A percentile compares a stretch with the other conserved stretches of the same genome.
Conservation (phyloP, 1,140 invertebrate genomes). For the Ips typographus region DNA sequence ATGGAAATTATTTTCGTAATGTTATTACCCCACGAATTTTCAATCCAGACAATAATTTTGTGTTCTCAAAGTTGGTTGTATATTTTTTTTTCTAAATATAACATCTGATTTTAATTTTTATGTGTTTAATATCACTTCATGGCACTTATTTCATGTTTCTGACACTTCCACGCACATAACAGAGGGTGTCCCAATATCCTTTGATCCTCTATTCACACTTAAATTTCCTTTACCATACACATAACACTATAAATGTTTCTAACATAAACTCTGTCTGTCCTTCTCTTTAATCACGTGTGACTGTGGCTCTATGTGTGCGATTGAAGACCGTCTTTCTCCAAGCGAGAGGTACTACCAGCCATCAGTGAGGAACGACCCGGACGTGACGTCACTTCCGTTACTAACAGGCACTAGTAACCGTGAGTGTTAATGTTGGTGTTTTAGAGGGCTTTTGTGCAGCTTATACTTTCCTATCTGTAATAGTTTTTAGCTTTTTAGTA, state of each 20-base stretch:
- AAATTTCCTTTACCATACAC: background rate
- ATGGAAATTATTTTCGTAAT: too few relatives aligned
- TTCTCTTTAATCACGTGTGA: slow-evolving; percentile 19
- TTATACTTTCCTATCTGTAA: background rate
- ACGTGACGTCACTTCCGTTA: slow-evolving; percentile 36
- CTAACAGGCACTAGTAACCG: slow-evolving; percentile 33
- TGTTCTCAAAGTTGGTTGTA: background rate
- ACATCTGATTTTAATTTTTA: too few relatives aligned
- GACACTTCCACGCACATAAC: too few relatives aligned
- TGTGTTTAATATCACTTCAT: too few relatives aligned
- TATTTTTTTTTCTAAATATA: too few relatives aligned
- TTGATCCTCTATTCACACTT: background rate
- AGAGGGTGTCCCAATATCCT: background rate
- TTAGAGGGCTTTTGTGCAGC: background rate
- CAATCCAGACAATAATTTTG: slow-evolving; percentile 2
- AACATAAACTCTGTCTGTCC: slow-evolving; percentile 29
- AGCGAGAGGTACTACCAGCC: slow-evolving; percentile 41
- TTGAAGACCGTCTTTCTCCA: slow-evolving; percentile 45
- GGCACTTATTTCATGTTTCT: too few relatives aligned
- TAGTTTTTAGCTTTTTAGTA: background rate
- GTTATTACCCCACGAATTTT: background rate
- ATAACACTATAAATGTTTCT: slow-evolving; percentile 9
- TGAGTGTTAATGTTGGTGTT: slow-evolving; percentile 8
- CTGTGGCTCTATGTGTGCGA: slow-evolving; percentile 31
- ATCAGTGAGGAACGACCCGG: slow-evolving; percentile 32